Evolutionary conservation across 2,888 invertebrate species (phyloP), one percentile per base, ranked within the genome.

Genomic region (Amblyteles armatorius): DNA sequence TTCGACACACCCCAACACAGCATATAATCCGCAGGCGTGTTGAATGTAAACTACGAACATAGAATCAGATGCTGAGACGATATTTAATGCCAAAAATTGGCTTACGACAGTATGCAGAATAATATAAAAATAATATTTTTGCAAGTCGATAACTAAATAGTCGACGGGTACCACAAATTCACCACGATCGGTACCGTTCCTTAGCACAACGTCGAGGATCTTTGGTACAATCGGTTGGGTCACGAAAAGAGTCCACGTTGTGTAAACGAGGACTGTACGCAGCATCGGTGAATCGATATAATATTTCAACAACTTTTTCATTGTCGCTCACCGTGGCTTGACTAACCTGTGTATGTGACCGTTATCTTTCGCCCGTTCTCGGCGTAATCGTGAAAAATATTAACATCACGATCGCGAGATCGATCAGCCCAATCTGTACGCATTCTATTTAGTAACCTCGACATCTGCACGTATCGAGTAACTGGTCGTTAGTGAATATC

Each of bases 161-260:
- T 77, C 67, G 16, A 81, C 72, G n/a, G 84, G 84, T 72, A 81
- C 44, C 16, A 80, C 80, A 67, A 84, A 84, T 71, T 60, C 57
- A 50, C 77, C 77, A 11, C 67, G 72, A n/a, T 50, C 16, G 26
- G 84, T 68, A 9, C 81, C 81, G 60, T 83, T 83, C 22, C 52
- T 36, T 1, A 84, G 26, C 5, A 77, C 26, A 26, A 60, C 40
- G 22, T 84, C 84, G 19, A 84, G 36, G 19, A 84, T 29, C 36
- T 84, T 81, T 6, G 81, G 77, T 33, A 77, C 29, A 11, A 77
- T 19, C 67, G 84, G 81, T 73, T 81, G 84, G 3, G 50, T 36
- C 11, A 73, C 11, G 60, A 63, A 84, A 13, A 84, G 11, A 16
- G 72, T 60, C 26, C 33, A 50, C 0, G 68, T 63, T 6, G 50